Base-by-base conservation (phyloP, 2,113 vertebrate genomes). In the Cygnus buccinator region DNA sequence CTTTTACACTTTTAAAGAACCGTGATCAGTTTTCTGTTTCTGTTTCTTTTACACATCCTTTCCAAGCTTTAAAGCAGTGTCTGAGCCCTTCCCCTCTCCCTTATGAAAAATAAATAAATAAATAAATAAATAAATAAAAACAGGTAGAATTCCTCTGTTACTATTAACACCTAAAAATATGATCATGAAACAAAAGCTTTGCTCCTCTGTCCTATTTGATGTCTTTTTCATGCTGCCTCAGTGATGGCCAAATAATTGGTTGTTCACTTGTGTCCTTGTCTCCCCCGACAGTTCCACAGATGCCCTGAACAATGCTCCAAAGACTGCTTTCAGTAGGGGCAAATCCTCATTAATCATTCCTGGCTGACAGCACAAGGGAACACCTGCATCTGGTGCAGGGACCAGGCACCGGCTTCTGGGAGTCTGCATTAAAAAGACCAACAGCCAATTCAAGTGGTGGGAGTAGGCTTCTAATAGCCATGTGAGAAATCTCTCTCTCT, bases 201-300 rank as follows among this genome's bases (percentile, higher is more conserved):
- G 96, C 97, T 96, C 96, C 93, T 97, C 97, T 98, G 97, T 98
- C 98, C 97, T 96, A 98, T 97, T 97, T 98, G 98, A 98, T 98
- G 98, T 98, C 98, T 98, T 98, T 98, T 98, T 98, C 97, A 98
- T 97, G 97, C 98, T 98, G 97, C 98, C 97, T 98, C 96, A 87
- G 98, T 98, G 98, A 98, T 98, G 98, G 98, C 98, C 98, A 98
- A 98, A 98, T 98, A 98, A 98, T 98, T 98, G 98, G 98, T 98
- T 98, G 98, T 98, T 98, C 98, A 98, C 97, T 98, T 98, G 98
- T 98, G 98, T 98, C 98, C 98, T 98, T 98, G 98, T 98, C 98
- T 98, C 98, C 98, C 98, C 98, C 97, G 98, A 98, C 98, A 98
- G 98, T 98, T 98, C 97, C 98, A 98, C 98, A 98, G 98, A 98